Evolutionary conservation across 2,797 vertebrate species (phyloP).

Genomic region (Eulemur coronatus): DNA sequence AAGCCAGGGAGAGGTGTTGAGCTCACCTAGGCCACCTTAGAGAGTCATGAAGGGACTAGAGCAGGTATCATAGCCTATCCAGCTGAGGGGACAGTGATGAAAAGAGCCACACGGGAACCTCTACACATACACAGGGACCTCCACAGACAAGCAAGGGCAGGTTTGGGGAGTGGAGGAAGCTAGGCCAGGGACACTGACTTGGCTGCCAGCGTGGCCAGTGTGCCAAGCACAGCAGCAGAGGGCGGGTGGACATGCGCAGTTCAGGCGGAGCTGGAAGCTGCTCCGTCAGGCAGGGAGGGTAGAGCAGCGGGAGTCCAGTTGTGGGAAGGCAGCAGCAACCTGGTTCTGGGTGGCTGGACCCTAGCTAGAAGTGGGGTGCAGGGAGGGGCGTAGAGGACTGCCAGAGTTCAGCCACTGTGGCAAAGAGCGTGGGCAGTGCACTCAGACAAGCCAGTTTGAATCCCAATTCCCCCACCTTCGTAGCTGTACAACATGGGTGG

Average conservation of each 20-base stretch:
- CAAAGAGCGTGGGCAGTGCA: not conserved
- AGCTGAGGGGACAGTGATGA: not conserved
- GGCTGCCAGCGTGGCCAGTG: not conserved
- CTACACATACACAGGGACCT: not conserved
- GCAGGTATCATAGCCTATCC: not conserved
- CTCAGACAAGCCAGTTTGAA: not conserved
- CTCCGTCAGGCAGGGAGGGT: not conserved
- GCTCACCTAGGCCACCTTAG: not conserved
- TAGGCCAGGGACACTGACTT: not conserved
- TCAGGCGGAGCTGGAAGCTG: not conserved
- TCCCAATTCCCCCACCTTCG: not conserved
- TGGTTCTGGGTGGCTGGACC: not conserved
- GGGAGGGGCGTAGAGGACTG: not conserved
- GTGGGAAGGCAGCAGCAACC: not conserved
- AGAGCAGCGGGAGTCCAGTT: not conserved
- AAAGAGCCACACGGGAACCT: not conserved
- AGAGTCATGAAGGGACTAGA: not conserved
- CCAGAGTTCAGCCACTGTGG: not conserved
- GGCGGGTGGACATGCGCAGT: fast-evolving
- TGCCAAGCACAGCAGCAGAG: not conserved
- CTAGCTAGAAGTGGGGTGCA: not conserved
- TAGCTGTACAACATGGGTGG: not conserved
- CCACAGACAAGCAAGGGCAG: not conserved
- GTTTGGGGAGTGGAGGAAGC: not conserved
- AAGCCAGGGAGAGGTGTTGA: not conserved